Percentiles rank a stretch among this genome's conserved stretches.
Conservation (phyloP, 2,888 invertebrate genomes). For the Stictocephala bisonia region DNA sequence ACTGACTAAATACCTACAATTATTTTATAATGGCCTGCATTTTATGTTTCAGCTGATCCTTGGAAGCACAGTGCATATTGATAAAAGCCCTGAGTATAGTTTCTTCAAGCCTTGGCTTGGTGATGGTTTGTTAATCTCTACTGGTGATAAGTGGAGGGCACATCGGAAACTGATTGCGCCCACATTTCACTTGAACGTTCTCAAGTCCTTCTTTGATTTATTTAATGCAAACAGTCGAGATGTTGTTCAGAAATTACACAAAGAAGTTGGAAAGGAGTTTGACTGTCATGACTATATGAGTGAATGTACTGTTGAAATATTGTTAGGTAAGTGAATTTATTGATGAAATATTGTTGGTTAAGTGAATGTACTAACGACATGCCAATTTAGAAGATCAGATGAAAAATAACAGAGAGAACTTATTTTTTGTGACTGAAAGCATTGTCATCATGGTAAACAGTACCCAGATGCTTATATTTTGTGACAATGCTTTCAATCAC, state of each 20-base stretch:
- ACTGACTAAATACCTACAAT: too few species aligned
- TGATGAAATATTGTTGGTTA: not conserved
- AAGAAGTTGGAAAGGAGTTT: conserved; percentile 57
- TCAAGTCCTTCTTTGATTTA: conserved; percentile 86
- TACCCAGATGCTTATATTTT: too few species aligned
- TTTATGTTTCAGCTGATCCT: conserved; percentile 61
- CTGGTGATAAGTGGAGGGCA: conserved; percentile 84
- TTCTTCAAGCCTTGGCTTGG: conserved; percentile 65
- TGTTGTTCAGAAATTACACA: conserved; percentile 56
- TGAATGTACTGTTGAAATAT: conserved; percentile 62
- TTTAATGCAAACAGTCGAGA: conserved; percentile 66
- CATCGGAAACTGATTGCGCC: conserved; percentile 89
- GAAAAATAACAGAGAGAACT: too few species aligned
- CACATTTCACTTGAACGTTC: conserved; percentile 87
- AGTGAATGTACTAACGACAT: not conserved
- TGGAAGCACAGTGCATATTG: conserved; percentile 63
- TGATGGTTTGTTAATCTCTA: conserved; percentile 64
- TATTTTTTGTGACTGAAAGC: too few species aligned
- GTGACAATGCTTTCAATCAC: too few species aligned
- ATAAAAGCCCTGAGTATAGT: conserved; percentile 64
- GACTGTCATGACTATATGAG: conserved; percentile 62
- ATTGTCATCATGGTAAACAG: too few species aligned
- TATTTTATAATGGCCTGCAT: too few species aligned
- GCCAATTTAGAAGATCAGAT: not conserved
- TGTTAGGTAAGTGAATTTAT: conserved; percentile 57